A percentile compares a stretch with the other conserved stretches of the same genome.
phyloP scores from a whole-genome alignment of 1,140 invertebrate genomes.

The Rhyacophila brunnea region DNA sequence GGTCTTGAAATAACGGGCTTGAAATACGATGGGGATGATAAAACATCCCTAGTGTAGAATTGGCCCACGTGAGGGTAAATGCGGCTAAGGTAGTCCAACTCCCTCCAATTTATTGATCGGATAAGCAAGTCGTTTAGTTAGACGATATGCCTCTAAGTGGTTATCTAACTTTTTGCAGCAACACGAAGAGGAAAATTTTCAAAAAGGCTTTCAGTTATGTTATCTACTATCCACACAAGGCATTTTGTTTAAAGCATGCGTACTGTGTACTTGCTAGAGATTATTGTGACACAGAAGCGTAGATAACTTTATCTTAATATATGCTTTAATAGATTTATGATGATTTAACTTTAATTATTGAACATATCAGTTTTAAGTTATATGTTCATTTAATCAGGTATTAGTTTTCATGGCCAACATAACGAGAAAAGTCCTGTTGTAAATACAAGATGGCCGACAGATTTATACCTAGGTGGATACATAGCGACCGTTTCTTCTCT shows the following conservation, averaged over 20 bases:
- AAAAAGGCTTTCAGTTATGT: not conserved
- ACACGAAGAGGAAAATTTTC: slow-evolving; percentile 1
- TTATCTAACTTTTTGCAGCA: slow-evolving; percentile 17
- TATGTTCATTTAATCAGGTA: too few species aligned
- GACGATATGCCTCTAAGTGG: slow-evolving; percentile 1
- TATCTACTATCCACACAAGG: slow-evolving; percentile 1
- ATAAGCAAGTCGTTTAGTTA: slow-evolving; percentile 7
- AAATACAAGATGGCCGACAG: slow-evolving; percentile 13
- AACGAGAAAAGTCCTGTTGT: not conserved
- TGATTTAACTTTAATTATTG: too few species aligned
- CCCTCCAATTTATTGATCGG: slow-evolving; percentile 7
- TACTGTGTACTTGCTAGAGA: not conserved
- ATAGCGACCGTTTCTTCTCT: too few species aligned
- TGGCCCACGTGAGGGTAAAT: slow-evolving; percentile 8
- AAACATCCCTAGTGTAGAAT: too few species aligned
- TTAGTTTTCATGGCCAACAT: not conserved
- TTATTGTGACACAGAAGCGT: not conserved
- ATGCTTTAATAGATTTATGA: too few species aligned
- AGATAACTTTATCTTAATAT: too few species aligned
- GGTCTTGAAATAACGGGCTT: too few species aligned
- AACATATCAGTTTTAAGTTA: too few species aligned
- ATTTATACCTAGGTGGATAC: slow-evolving; percentile 6
- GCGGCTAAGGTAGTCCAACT: slow-evolving; percentile 7
- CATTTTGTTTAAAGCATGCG: slow-evolving; percentile 13
- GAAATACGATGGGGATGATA: too few species aligned